These are phyloP conservation scores for Charaxes varanes DNA, from an alignment of 1,140 invertebrate species.

Conservation along the genomic window DNA sequence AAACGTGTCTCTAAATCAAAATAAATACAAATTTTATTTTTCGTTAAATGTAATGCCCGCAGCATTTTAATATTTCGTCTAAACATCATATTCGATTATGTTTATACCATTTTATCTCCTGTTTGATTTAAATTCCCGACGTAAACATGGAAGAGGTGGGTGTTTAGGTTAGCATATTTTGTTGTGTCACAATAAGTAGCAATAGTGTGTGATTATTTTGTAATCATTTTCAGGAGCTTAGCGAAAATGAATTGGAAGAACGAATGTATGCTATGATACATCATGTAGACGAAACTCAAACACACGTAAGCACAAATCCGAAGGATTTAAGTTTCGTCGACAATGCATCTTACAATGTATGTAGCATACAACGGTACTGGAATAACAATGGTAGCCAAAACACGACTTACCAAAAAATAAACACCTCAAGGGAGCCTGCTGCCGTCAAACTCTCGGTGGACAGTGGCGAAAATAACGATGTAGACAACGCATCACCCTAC, in stretches of 20 bases:
- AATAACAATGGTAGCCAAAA: slow-evolving; percentile 36
- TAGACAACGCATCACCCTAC: slow-evolving; percentile 14
- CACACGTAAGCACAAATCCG: slow-evolving; percentile 29
- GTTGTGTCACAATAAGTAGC: slow-evolving; percentile 52
- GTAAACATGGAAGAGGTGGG: slow-evolving; percentile 66
- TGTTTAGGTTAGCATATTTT: slow-evolving; percentile 52
- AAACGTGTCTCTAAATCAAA: slow-evolving; percentile 53
- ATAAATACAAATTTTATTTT: slow-evolving; percentile 58
- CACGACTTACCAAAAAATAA: slow-evolving; percentile 36
- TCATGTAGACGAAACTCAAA: slow-evolving; percentile 54
- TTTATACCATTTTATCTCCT: slow-evolving; percentile 50
- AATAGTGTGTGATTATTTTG: slow-evolving; percentile 40
- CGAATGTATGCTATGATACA: slow-evolving; percentile 65
- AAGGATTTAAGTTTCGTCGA: slow-evolving; percentile 32
- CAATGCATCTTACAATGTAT: slow-evolving; percentile 38
- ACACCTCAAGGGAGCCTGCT: slow-evolving; percentile 29
- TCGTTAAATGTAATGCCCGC: slow-evolving; percentile 59
- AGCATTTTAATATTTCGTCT: slow-evolving; percentile 42
- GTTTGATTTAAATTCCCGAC: slow-evolving; percentile 47
- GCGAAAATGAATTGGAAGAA: slow-evolving; percentile 65
- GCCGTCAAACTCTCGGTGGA: slow-evolving; percentile 18
- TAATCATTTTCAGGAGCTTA: slow-evolving; percentile 56
- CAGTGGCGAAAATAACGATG: slow-evolving; percentile 12
- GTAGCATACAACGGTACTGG: slow-evolving; percentile 55
- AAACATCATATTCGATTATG: slow-evolving; percentile 59